Conservation (phyloP, 2,113 vertebrate genomes). For the Cebidichthys violaceus region DNA sequence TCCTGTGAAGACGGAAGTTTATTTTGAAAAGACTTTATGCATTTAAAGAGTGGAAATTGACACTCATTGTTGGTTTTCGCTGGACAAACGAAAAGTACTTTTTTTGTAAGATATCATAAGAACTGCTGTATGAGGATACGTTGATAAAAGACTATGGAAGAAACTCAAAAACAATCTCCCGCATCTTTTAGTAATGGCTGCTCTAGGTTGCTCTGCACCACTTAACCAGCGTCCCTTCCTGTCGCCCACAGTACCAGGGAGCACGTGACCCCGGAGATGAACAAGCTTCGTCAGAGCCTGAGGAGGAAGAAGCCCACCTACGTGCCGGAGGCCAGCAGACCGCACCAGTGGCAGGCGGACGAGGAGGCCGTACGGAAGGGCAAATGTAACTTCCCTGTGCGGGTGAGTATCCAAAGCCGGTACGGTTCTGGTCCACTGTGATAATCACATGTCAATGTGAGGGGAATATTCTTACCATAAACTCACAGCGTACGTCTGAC, state of each 20-base stretch:
- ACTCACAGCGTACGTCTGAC: neutral
- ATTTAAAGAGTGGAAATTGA: too few species aligned
- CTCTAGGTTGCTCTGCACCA: neutral
- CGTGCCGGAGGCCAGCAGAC: constrained; percentile 91
- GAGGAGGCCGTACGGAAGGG: constrained; percentile 93
- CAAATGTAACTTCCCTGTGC: constrained; percentile 91
- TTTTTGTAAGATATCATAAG: neutral
- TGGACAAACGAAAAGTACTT: too few species aligned
- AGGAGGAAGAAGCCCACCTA: constrained; percentile 93
- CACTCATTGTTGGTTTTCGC: too few species aligned
- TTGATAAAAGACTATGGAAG: too few species aligned
- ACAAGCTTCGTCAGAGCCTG: constrained; percentile 94
- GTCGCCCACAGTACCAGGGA: constrained; percentile 77
- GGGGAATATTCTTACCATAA: neutral
- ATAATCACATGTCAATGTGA: neutral
- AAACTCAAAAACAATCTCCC: too few species aligned
- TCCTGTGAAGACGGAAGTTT: too few species aligned
- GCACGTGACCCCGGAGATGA: constrained; percentile 91
- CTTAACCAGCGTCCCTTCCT: constrained; percentile 1
- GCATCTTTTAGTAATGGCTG: too few species aligned
- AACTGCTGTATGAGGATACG: too few species aligned
- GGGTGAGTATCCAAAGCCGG: constrained; percentile 80
- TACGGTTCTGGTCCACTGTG: neutral
- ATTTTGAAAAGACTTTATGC: too few species aligned
- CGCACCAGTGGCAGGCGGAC: constrained; percentile 94